Evolutionary conservation across 2,888 invertebrate species (phyloP).

Genomic region (Nipponacmea schrenckii): DNA sequence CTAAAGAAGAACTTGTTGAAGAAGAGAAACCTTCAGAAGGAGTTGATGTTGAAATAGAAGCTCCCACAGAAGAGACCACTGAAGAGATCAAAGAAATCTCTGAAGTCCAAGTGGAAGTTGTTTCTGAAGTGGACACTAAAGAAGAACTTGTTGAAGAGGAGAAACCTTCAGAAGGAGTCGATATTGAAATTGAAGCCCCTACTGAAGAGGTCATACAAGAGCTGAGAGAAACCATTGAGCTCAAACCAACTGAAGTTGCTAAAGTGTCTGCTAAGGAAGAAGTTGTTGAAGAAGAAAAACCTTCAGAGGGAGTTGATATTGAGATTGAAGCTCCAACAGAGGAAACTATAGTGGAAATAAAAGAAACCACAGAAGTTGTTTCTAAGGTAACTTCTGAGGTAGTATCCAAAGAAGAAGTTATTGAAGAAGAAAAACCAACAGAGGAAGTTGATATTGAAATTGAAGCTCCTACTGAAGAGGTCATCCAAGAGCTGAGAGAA

Average conservation of each 20-base stretch:
- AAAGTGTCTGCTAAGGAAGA: constrained; percentile 30
- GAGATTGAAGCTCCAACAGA: constrained; percentile 16
- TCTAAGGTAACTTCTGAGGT: constrained; percentile 18
- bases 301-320: constrained; percentile 24
- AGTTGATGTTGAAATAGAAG: constrained; percentile 2
- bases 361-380: not conserved
- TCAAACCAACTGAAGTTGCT: constrained; percentile 27
- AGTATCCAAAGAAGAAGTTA: constrained; percentile 23
- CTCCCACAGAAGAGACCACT: constrained; percentile 26
- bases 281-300: constrained; percentile 30
- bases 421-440: constrained; percentile 15
- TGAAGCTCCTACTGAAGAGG: too few relatives aligned
- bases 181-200: constrained; percentile 21
- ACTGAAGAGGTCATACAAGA: constrained; percentile 27
- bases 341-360: constrained; percentile 16
- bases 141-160: constrained; percentile 27
- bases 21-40: constrained; percentile 9
- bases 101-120: constrained; percentile 7
- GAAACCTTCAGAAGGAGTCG: constrained; percentile 27
- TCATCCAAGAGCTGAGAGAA: too few relatives aligned
- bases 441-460: too few relatives aligned
- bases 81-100: constrained; percentile 15
- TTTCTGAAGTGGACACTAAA: constrained; percentile 2
- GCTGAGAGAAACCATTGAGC: constrained; percentile 14
- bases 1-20: not conserved